A percentile compares a stretch with the other conserved stretches of the same genome.
phyloP scores from a whole-genome alignment of 1,140 invertebrate genomes.

The Reticulitermes speratus region DNA sequence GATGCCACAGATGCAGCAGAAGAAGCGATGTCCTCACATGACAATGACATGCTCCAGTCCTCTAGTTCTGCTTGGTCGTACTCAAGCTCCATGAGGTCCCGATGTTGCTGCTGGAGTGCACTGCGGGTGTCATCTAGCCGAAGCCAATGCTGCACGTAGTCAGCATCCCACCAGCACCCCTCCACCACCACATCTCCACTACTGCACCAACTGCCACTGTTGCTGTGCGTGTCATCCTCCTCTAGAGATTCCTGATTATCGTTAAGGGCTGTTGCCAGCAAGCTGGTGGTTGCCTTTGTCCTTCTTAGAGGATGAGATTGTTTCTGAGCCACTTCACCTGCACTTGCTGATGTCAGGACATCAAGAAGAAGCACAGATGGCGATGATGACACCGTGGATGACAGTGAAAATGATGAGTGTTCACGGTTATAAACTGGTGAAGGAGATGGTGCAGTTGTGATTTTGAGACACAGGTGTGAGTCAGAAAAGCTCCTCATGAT shows the following conservation, averaged over 20 bases:
- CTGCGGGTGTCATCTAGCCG: conserved; percentile 67
- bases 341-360: conserved; percentile 45
- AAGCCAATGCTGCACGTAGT: conserved; percentile 74
- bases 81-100: conserved; percentile 66
- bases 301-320: conserved; percentile 48
- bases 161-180: conserved; percentile 66
- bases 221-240: conserved; percentile 28
- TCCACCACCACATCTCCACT: conserved; percentile 48
- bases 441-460: conserved; percentile 52
- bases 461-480: conserved; percentile 67
- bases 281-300: conserved; percentile 46
- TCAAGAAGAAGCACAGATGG: conserved; percentile 56
- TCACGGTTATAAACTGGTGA: conserved; percentile 32
- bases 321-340: conserved; percentile 37
- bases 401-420: conserved; percentile 50
- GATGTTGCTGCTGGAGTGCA: conserved; percentile 62
- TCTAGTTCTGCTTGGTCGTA: conserved; percentile 74
- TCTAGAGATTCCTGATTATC: background rate
- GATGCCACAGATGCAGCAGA: background rate
- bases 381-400: conserved; percentile 53
- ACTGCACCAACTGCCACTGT: conserved; percentile 34
- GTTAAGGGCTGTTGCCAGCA: conserved; percentile 33
- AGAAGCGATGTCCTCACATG: conserved; percentile 59
- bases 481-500: conserved; percentile 71
- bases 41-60: conserved; percentile 74